Percentiles rank a stretch among this genome's conserved stretches.
phyloP scores from a whole-genome alignment of 2,888 invertebrate genomes.

The Eledone cirrhosa region DNA sequence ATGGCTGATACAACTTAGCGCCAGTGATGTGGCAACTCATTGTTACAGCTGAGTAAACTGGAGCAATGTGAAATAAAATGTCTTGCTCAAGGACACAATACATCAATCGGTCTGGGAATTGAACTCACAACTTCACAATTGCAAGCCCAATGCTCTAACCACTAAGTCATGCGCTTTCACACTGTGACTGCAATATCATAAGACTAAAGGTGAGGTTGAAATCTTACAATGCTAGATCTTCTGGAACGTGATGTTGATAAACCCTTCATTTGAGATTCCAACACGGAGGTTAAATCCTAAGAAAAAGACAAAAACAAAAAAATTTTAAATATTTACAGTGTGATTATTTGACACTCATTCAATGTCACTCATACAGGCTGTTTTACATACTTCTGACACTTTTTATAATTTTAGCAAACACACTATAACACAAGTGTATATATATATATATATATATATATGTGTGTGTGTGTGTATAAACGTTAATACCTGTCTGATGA shows the following conservation, averaged over 20 bases:
- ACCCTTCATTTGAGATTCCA: slow-evolving; percentile 30
- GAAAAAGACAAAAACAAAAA: slow-evolving; percentile 14
- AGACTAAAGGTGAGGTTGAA: not conserved
- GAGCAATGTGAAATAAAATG: too few relatives aligned
- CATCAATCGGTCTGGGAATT: too few relatives aligned
- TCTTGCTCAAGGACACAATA: too few relatives aligned
- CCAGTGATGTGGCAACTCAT: too few relatives aligned
- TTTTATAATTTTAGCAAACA: not conserved
- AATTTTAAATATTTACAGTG: not conserved
- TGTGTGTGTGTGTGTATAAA: too few relatives aligned
- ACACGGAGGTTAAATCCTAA: slow-evolving; percentile 31
- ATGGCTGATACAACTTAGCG: too few relatives aligned
- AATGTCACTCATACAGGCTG: not conserved
- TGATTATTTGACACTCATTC: too few relatives aligned
- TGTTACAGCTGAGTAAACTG: too few relatives aligned
- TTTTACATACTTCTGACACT: not conserved
- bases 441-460: not conserved
- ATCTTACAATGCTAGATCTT: slow-evolving; percentile 33
- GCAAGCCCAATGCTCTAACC: too few relatives aligned
- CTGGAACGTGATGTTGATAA: slow-evolving; percentile 17
- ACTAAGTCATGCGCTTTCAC: too few relatives aligned
- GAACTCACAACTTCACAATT: too few relatives aligned
- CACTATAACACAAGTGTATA: not conserved
- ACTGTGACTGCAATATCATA: not conserved
- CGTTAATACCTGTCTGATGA: too few relatives aligned